A percentile compares a stretch with the other conserved stretches of the same genome.
Evolutionary conservation across 2,888 invertebrate species (phyloP).

Genomic region (Platycnemis pennipes): DNA sequence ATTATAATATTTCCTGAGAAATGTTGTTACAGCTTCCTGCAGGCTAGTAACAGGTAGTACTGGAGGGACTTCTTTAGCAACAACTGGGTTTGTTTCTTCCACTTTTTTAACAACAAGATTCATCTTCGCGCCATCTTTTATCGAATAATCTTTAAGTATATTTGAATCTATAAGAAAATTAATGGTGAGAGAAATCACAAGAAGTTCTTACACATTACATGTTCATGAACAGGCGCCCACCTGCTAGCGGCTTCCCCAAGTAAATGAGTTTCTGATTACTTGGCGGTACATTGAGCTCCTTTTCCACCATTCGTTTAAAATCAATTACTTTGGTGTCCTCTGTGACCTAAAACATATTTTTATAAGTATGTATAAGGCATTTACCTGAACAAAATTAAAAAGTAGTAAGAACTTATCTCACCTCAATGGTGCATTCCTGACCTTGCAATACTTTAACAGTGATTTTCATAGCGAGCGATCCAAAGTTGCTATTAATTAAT

Average conservation of each 20-base stretch:
- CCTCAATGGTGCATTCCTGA: constrained; percentile 57
- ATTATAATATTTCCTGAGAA: constrained; percentile 60
- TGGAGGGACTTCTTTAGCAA: constrained; percentile 10
- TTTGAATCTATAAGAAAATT: constrained; percentile 17
- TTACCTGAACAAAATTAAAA: neutral
- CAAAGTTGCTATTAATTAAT: neutral
- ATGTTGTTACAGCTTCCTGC: constrained; percentile 37
- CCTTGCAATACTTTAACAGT: constrained; percentile 50
- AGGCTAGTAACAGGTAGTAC: neutral
- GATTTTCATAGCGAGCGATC: constrained; percentile 1
- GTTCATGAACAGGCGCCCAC: neutral
- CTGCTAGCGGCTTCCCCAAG: constrained; percentile 54
- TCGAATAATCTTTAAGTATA: constrained; percentile 33
- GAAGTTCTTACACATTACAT: no score
- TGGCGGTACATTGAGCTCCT: constrained; percentile 26
- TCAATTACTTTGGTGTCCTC: constrained; percentile 56
- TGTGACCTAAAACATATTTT: neutral
- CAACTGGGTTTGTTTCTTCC: constrained; percentile 1
- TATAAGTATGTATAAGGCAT: neutral
- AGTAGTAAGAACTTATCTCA: neutral
- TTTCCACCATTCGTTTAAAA: constrained; percentile 44
- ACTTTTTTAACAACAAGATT: constrained; percentile 26
- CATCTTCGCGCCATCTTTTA: constrained; percentile 55
- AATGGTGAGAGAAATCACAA: neutral
- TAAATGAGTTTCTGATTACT: constrained; percentile 32